phyloP scores from a whole-genome alignment of 2,113 vertebrate genomes.

The Calonectris borealis region DNA sequence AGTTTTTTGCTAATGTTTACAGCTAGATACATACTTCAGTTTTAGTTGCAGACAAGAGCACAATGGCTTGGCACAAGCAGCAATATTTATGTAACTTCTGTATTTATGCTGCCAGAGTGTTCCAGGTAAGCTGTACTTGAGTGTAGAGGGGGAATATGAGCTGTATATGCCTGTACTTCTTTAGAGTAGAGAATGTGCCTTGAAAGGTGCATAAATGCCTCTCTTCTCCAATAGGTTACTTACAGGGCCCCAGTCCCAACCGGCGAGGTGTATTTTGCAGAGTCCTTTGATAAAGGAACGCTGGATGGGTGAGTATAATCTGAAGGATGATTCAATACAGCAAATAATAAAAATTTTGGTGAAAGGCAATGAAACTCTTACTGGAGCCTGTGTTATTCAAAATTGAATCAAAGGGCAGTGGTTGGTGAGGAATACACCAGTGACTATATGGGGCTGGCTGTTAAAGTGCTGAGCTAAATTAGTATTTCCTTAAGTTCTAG shows the following conservation, averaged over 20 bases:
- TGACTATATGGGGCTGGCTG: background rate
- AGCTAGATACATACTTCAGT: background rate
- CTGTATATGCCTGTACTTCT: background rate
- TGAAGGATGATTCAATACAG: background rate
- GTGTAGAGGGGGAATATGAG: background rate
- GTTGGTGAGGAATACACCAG: background rate
- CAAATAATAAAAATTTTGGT: background rate
- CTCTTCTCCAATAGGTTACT: constrained; percentile 80
- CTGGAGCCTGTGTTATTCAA: background rate
- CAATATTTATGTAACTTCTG: background rate
- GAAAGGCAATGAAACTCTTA: background rate
- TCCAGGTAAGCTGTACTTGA: background rate
- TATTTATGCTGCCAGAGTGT: background rate
- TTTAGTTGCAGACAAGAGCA: background rate
- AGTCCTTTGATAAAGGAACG: constrained; percentile 93
- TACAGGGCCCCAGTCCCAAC: constrained; percentile 92
- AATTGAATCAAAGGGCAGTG: background rate
- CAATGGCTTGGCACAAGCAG: background rate
- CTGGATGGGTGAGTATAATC: constrained; percentile 85
- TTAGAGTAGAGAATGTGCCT: background rate
- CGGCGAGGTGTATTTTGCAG: constrained; percentile 91
- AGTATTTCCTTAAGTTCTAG: background rate
- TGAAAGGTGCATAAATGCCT: background rate
- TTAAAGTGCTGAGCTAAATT: background rate
- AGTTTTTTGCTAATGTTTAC: background rate